These are phyloP conservation scores for Drosophila koepferae DNA, from an alignment of 2,888 invertebrate genomes.

Conservation along the genomic window DNA sequence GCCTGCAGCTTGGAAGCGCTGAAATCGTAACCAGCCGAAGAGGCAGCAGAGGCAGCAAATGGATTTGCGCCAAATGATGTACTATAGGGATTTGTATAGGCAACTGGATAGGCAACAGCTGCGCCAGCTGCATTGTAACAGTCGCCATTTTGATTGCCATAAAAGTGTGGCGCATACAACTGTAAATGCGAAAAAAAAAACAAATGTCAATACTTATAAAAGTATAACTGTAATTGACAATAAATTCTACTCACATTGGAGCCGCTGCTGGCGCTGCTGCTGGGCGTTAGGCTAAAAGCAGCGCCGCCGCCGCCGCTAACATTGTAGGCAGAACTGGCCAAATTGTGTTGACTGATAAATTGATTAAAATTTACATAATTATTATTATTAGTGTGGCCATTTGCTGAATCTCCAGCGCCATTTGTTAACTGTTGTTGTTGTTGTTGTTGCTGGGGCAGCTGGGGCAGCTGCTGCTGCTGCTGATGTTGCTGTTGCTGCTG, in stretches of 20 bases:
- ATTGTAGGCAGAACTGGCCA: constrained; percentile 43
- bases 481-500: constrained; percentile 42
- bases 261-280: constrained; percentile 18
- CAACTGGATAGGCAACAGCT: not conserved
- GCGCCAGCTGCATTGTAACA: constrained; percentile 9
- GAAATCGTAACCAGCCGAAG: constrained; percentile 65
- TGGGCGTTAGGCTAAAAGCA: constrained; percentile 44
- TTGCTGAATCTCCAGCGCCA: constrained; percentile 28
- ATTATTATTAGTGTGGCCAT: constrained; percentile 64
- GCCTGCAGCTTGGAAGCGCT: constrained; percentile 81
- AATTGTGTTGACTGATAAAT: constrained; percentile 84
- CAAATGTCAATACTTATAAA: not conserved
- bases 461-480: constrained; percentile 15
- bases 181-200: constrained; percentile 7
- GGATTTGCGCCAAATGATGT: constrained; percentile 74
- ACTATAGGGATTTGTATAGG: constrained; percentile 52
- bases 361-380: constrained; percentile 85
- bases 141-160: constrained; percentile 49
- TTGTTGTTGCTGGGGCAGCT: constrained; percentile 14
- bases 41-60: constrained; percentile 65
- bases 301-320: constrained; percentile 47
- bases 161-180: constrained; percentile 35
- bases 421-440: constrained; percentile 27
- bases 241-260: constrained; percentile 12
- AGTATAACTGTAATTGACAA: not conserved